A percentile compares a stretch with the other conserved stretches of the same genome.
Conservation (phyloP, 2,113 vertebrate genomes). For the Sporophila hypoxantha region DNA sequence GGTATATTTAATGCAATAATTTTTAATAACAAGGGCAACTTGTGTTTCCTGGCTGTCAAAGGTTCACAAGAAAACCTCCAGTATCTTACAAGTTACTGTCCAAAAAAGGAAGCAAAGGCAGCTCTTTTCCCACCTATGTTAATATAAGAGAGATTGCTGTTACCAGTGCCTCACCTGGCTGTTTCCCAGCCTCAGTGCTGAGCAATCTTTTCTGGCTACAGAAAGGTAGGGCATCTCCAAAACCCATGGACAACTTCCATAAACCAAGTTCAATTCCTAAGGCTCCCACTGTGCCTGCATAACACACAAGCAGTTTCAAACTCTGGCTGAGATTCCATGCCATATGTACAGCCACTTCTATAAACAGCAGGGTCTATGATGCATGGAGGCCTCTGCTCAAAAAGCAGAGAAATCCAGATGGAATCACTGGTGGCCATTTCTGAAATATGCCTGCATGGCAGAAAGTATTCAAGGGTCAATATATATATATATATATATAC, state of each 20-base stretch:
- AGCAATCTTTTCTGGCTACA: neutral
- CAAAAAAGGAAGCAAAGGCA: neutral
- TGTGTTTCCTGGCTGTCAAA: neutral
- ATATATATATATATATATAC: no score
- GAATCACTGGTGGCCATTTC: slow-evolving; percentile 13
- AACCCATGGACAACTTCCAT: neutral
- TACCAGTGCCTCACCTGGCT: neutral
- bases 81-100: neutral
- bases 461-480: neutral
- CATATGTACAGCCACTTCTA: slow-evolving; percentile 43
- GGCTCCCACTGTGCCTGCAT: neutral
- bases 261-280: neutral
- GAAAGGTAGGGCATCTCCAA: slow-evolving; percentile 20
- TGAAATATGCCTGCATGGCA: neutral
- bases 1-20: neutral
- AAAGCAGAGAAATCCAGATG: slow-evolving; percentile 35
- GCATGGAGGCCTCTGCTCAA: slow-evolving; percentile 17
- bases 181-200: neutral
- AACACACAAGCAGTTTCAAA: slow-evolving; percentile 4
- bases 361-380: slow-evolving; percentile 25
- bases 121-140: neutral
- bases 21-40: neutral
- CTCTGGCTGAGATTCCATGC: slow-evolving; percentile 3
- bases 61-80: neutral
- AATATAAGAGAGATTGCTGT: neutral